Conservation (phyloP, 2,888 invertebrate species). For the Elmis aenea region DNA sequence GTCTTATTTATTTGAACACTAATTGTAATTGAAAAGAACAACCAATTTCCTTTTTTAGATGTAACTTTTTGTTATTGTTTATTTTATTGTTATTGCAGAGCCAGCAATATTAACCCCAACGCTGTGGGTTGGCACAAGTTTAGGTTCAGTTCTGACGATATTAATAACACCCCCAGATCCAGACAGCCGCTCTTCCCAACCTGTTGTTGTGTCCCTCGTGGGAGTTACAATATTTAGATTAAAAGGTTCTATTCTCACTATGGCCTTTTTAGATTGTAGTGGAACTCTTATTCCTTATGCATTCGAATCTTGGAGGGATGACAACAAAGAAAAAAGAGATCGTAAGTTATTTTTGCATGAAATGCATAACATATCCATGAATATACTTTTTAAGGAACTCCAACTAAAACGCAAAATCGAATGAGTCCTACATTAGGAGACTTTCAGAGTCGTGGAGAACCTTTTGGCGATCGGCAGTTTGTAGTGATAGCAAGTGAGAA, state of each 20-base stretch:
- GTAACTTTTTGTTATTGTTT: no score
- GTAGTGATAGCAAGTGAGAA: constrained; percentile 92
- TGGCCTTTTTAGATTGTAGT: constrained; percentile 94
- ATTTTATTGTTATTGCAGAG: no score
- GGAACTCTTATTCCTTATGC: constrained; percentile 88
- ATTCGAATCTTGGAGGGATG: constrained; percentile 91
- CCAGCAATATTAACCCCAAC: constrained; percentile 78
- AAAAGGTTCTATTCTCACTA: constrained; percentile 89
- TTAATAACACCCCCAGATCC: constrained; percentile 77
- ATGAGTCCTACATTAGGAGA: constrained; percentile 71
- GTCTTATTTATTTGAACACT: no score
- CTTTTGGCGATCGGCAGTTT: constrained; percentile 79
- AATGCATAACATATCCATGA: neutral
- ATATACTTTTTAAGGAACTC: constrained; percentile 49
- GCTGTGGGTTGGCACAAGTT: constrained; percentile 96
- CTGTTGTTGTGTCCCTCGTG: constrained; percentile 84
- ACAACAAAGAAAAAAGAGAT: constrained; percentile 57
- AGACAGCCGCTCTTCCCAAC: constrained; percentile 77
- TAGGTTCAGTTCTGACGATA: constrained; percentile 93
- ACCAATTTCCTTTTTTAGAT: no score
- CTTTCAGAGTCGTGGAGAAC: constrained; percentile 43
- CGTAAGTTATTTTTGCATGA: no score
- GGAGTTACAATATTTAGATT: constrained; percentile 95
- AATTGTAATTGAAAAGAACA: no score
- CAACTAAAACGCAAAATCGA: constrained; percentile 64